A percentile compares a stretch with the other conserved stretches of the same genome.
Evolutionary conservation across 2,797 vertebrate genomes (phyloP).

Genomic region (Clarias platycephalus): DNA sequence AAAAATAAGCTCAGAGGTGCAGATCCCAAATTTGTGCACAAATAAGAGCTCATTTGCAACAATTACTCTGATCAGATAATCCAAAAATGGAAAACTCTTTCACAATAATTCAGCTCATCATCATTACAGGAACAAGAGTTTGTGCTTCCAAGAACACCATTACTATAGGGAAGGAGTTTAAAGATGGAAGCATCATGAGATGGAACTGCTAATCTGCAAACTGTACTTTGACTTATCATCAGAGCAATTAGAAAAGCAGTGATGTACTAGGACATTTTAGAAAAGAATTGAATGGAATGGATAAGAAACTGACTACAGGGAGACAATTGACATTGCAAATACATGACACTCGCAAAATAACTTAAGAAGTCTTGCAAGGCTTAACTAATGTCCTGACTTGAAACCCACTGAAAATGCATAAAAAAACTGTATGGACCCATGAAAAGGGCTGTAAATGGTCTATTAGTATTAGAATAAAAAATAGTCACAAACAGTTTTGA

Average conservation of each 20-base stretch:
- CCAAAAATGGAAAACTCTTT: not conserved
- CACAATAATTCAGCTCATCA: not conserved
- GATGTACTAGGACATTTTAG: not conserved
- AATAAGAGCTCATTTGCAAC: not conserved
- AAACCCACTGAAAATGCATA: not conserved
- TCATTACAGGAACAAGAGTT: not conserved
- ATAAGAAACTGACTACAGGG: not conserved
- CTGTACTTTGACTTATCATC: not conserved
- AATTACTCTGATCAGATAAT: not conserved
- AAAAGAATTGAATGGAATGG: not conserved
- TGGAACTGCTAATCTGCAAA: not conserved
- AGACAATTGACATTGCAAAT: not conserved
- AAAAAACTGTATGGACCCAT: no score
- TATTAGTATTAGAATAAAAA: no score
- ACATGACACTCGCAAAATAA: not conserved
- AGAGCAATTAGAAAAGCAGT: no score
- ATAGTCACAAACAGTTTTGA: no score
- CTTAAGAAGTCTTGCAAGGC: not conserved
- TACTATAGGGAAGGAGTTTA: not conserved
- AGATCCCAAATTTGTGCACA: not conserved
- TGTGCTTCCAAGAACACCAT: not conserved
- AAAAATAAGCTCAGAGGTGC: not conserved
- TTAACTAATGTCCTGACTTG: not conserved
- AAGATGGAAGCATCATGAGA: not conserved
- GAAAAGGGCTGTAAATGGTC: no score